Evolutionary conservation across 2,113 vertebrate genomes (phyloP), one percentile per base, ranked within the genome.

Genomic region (Clarias magur): DNA sequence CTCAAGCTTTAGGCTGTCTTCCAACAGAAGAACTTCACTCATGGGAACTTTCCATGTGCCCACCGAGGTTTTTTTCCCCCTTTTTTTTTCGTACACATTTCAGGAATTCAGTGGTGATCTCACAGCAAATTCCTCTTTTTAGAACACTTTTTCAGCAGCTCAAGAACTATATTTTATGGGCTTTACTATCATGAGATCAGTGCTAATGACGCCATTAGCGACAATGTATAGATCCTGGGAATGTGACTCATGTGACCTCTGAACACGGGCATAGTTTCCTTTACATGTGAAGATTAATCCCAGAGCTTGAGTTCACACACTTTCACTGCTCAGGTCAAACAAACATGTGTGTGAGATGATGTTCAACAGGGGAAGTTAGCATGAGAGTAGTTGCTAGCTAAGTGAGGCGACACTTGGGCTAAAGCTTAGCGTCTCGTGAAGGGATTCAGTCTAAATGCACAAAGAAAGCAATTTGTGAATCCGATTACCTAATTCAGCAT

Each of bases 281-380:
- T 76, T 48, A 30, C 57, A 76, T 67, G 59, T 38, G 48, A 27
- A 83, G 7, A 81, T 65, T 82, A 87, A 87, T 82, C 70, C 3
- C 59, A 11, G 30, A 65, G 42, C 42, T 56, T 53, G 23, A 53
- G 67, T 59, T 86, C 65, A 48, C 25, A 85, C 48, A 85, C 42
- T 15, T 17, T 23, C 48, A 27, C 48, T 10, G 3, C n/a, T 3
- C 15, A 19, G 13, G 12, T 12, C 10, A 38, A 34, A 42, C 79
- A 27, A 38, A 25, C 62, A 79, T 17, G 15, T 27, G 38, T 86
- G 56, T 38, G 48, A 67, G 62, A 53, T 57, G 12, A n/a, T n/a
- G 78, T 81, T 86, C 60, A 54, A 60, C 27, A 17, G n/a, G n/a
- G 79, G n/a, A 48, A 3, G 48, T 23, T 80, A 19, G 6, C 23